phyloP scores from a whole-genome alignment of 35 echinoderm and acorn worm genomes.

The Diadema setosum region DNA sequence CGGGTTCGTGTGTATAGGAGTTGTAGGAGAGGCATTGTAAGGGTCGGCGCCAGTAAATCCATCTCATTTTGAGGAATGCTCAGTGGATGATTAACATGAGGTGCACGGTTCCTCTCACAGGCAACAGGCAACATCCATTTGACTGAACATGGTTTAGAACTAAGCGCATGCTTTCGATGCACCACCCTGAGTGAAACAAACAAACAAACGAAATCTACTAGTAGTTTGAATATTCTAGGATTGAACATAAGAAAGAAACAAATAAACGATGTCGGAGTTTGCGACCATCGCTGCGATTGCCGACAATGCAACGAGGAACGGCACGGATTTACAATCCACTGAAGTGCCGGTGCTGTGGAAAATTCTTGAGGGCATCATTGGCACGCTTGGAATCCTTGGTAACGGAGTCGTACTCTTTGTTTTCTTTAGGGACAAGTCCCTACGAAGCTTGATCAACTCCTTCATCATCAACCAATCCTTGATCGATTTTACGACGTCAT shows the following conservation, averaged over 20 bases:
- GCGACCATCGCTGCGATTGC: background rate
- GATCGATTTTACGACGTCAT: conserved; percentile 78
- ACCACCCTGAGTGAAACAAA: too few relatives aligned
- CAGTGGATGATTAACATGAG: too few relatives aligned
- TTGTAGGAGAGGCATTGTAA: too few relatives aligned
- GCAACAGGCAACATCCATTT: too few relatives aligned
- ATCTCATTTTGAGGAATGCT: too few relatives aligned
- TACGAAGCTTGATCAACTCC: conserved; percentile 71
- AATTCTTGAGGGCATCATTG: conserved; percentile 47
- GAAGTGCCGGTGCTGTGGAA: background rate
- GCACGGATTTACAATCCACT: background rate
- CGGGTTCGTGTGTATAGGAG: too few relatives aligned
- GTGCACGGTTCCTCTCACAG: too few relatives aligned
- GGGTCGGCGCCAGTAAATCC: too few relatives aligned
- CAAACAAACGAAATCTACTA: too few relatives aligned
- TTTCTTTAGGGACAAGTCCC: conserved; percentile 52
- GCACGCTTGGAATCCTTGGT: conserved; percentile 64
- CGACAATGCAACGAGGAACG: background rate
- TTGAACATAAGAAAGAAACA: background rate
- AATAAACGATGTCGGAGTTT: background rate
- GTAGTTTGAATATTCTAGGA: too few relatives aligned
- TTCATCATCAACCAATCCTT: conserved; percentile 90
- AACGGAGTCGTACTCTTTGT: conserved; percentile 75
- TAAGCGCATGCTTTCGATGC: too few relatives aligned
- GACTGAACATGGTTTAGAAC: too few relatives aligned